Base-by-base conservation (phyloP, 2,888 invertebrate genomes). In the Agonopterix subpropinquella region DNA sequence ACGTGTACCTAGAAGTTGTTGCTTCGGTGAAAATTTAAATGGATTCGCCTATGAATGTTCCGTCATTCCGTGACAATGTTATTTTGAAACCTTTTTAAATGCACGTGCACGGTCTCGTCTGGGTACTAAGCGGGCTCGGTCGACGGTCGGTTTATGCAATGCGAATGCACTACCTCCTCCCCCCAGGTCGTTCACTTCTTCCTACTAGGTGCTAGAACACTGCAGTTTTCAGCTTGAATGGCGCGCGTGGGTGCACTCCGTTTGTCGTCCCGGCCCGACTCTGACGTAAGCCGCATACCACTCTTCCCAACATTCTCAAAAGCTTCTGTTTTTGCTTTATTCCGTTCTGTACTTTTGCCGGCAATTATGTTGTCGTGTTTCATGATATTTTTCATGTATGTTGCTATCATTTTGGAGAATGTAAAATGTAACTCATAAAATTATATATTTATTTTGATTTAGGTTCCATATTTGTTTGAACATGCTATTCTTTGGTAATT, bases 81-180 rank as follows among this genome's bases (percentile, higher is more conserved):
- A 52, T 56, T 56, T 48, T 39, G 39, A n/a, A 45, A 52, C 52
- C 52, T 52, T 58, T 55, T 54, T 49, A 55, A 59, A 58, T 57
- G 58, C 62, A 59, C 57, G 61, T 57, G 59, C 53, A 61, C 63
- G 60, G 58, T 66, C 59, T 61, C 61, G 49, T 47, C 55, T 65
- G 65, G 58, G 65, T 67, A 61, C 56, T 61, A 62, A 64, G 58
- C 57, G 53, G 53, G 39, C 37, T 63, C 62, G 65, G 70, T 78
- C 75, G 79, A 73, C 70, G 73, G 65, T 70, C 75, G 71, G 72
- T 75, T 81, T 78, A 76, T 77, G 77, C 76, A 78, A 74, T 62
- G 70, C 65, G 67, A 73, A 67, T 74, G 73, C 73, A 73, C 71
- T 58, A 56, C 67, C 62, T 57, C 68, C 67, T 67, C 68, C 73